Conservation (phyloP, 2,797 vertebrate species). For the Pseudochaenichthys georgianus region DNA sequence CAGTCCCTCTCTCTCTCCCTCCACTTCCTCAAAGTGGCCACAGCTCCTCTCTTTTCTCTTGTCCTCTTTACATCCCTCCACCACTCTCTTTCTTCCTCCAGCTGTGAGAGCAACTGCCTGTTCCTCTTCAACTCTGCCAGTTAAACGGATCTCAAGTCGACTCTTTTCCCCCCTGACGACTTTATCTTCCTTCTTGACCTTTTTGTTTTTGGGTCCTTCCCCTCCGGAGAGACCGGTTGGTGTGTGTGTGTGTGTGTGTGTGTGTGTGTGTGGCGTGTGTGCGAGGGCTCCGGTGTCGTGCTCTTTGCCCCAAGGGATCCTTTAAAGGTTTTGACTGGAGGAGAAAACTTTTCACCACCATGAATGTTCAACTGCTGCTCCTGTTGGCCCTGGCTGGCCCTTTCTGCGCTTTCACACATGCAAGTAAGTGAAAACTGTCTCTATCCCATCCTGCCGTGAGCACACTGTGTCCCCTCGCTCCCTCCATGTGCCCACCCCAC, state of each 20-base stretch:
- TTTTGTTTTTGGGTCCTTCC: constrained; percentile 34
- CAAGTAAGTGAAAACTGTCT: constrained; percentile 81
- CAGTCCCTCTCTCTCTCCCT: constrained; percentile 69
- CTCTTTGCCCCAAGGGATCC: constrained; percentile 61
- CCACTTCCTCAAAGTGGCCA: constrained; percentile 74
- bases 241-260: constrained; percentile 52
- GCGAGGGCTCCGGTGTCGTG: constrained; percentile 53
- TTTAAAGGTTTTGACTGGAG: constrained; percentile 57
- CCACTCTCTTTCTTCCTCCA: constrained; percentile 32
- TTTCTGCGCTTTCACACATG: constrained; percentile 77
- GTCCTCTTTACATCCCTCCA: constrained; percentile 66
- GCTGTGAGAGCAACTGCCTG: constrained; percentile 5
- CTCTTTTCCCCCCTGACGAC: constrained; percentile 14
- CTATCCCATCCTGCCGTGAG: constrained; percentile 57
- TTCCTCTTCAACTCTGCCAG: constrained; percentile 20
- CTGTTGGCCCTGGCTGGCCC: constrained; percentile 81
- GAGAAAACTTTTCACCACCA: constrained; percentile 66
- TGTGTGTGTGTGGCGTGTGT: constrained; percentile 49
- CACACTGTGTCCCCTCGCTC: constrained; percentile 72
- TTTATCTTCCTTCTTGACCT: constrained; percentile 40
- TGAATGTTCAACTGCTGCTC: constrained; percentile 82
- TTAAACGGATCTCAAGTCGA: constrained; percentile 24
- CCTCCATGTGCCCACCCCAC: constrained; percentile 71
- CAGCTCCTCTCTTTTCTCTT: constrained; percentile 59
- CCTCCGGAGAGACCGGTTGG: constrained; percentile 42